Conservation (phyloP, 2,797 vertebrate genomes). For the Leucoraja ocellata region DNA sequence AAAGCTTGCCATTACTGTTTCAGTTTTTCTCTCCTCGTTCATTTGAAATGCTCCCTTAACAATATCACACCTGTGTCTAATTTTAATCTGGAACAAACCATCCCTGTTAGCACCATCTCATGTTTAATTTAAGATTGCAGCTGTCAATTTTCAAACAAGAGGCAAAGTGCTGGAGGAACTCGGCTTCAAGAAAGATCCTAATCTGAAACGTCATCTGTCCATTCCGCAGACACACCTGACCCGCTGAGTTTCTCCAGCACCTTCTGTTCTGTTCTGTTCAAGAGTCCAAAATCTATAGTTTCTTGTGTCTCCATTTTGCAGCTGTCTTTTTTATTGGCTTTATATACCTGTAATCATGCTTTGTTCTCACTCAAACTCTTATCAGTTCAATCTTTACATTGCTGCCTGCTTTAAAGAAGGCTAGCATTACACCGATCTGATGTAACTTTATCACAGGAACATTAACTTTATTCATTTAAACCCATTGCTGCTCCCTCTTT, state of each 20-base stretch:
- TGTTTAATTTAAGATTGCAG: conserved; percentile 2
- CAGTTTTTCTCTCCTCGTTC: background rate
- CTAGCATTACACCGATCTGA: background rate
- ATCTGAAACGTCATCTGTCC: no score
- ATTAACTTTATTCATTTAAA: background rate
- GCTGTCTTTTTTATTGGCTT: background rate
- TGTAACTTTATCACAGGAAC: background rate
- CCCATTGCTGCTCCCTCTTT: background rate
- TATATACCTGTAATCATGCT: background rate
- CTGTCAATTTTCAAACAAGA: no score
- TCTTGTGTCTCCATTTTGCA: no score
- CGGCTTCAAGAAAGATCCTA: no score
- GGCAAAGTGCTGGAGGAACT: no score
- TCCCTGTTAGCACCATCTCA: background rate
- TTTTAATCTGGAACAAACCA: background rate
- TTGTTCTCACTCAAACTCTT: background rate
- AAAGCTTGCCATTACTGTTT: background rate
- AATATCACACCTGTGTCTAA: background rate
- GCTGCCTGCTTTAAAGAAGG: background rate
- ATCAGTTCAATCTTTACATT: background rate
- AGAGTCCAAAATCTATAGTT: no score
- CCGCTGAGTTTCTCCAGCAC: no score
- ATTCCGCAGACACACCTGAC: no score
- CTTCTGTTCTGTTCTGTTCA: no score
- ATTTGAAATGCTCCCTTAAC: background rate